phyloP scores from a whole-genome alignment of 2,797 vertebrate genomes.

The Cossypha polioptera region DNA sequence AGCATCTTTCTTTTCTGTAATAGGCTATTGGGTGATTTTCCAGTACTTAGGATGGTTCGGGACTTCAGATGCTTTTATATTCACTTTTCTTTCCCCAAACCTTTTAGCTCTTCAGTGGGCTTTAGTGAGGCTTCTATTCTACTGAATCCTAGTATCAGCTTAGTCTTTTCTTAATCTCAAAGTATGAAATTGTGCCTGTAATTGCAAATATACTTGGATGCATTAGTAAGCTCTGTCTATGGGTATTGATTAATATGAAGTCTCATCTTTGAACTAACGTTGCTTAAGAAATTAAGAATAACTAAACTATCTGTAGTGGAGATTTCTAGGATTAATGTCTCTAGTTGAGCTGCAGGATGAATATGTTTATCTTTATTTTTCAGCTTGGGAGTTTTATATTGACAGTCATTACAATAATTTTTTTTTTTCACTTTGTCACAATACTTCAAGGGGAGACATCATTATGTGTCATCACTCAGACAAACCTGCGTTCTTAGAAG shows the following conservation, averaged over 20 bases:
- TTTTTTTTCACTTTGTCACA: not conserved
- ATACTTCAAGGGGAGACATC: not conserved
- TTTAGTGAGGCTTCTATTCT: not conserved
- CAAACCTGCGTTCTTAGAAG: not conserved
- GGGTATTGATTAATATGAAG: not conserved
- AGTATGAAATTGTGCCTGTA: not conserved
- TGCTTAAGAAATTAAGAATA: not conserved
- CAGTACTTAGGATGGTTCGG: not conserved
- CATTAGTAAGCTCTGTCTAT: not conserved
- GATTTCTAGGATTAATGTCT: not conserved
- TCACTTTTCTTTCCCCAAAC: not conserved
- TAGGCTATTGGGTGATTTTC: not conserved
- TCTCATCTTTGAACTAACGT: not conserved
- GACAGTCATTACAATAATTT: not conserved
- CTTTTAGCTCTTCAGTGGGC: not conserved
- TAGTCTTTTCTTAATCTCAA: not conserved
- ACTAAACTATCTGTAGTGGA: not conserved
- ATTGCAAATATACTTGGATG: not conserved
- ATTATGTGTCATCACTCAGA: not conserved
- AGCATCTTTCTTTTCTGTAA: not conserved
- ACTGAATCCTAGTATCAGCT: not conserved
- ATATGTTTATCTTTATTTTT: not conserved
- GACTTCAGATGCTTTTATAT: not conserved
- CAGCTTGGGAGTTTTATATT: not conserved
- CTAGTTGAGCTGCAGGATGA: not conserved